These are phyloP conservation scores for Galerucella pusilla DNA, from an alignment of 2,888 invertebrate species.

Conservation along the genomic window DNA sequence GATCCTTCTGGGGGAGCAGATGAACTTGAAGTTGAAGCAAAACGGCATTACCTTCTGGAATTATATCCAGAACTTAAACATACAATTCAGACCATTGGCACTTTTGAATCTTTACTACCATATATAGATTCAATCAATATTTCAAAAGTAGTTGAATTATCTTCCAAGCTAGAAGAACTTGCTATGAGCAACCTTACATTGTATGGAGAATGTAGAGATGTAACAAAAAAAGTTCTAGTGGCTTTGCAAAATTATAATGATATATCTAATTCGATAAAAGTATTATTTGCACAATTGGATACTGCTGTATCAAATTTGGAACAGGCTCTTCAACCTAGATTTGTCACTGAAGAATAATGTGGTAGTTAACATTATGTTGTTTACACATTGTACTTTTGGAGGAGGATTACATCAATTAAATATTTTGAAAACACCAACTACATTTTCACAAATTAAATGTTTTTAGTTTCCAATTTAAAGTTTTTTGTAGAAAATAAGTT, in stretches of 20 bases:
- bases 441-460: neutral
- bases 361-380: constrained; percentile 1
- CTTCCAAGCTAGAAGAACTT: constrained; percentile 63
- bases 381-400: neutral
- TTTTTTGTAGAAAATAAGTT: neutral
- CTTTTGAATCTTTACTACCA: constrained; percentile 63
- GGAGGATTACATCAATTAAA: neutral
- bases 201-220: constrained; percentile 61
- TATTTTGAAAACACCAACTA: neutral
- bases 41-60: constrained; percentile 65
- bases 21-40: constrained; percentile 64
- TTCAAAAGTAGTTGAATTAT: constrained; percentile 63
- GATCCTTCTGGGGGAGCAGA: constrained; percentile 64
- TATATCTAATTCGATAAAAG: constrained; percentile 65
- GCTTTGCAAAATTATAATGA: constrained; percentile 66
- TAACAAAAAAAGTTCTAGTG: constrained; percentile 62
- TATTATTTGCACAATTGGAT: constrained; percentile 65
- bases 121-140: constrained; percentile 64
- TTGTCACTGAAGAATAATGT: constrained; percentile 53
- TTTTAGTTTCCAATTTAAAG: neutral
- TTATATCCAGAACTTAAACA: constrained; percentile 65
- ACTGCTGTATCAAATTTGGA: constrained; percentile 64
- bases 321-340: constrained; percentile 61
- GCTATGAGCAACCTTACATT: constrained; percentile 62
- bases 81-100: constrained; percentile 59